Percentiles rank a stretch among this genome's conserved stretches.
phyloP scores from a whole-genome alignment of 2,113 vertebrate species.

The Glaucomys volans region DNA sequence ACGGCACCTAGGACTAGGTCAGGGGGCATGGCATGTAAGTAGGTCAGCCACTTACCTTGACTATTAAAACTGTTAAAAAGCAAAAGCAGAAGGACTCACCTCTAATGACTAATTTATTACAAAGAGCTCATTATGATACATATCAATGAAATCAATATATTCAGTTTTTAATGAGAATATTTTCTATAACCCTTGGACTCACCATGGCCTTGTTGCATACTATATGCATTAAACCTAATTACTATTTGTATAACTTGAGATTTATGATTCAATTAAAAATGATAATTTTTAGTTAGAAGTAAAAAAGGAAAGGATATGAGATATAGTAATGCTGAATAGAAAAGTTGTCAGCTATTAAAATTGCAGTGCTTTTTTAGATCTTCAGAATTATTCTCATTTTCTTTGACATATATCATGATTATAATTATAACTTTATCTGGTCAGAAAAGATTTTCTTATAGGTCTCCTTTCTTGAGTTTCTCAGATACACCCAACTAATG shows the following conservation, averaged over 20 bases:
- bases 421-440: neutral
- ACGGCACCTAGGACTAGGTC: neutral
- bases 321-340: neutral
- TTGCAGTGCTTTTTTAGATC: neutral
- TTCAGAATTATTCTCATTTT: neutral
- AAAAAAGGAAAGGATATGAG: neutral
- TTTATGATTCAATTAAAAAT: neutral
- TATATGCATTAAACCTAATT: neutral
- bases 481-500: neutral
- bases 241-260: neutral
- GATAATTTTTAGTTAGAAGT: neutral
- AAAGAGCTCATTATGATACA: neutral
- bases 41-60: neutral
- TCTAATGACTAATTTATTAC: neutral
- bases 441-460: neutral
- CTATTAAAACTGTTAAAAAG: conserved; percentile 26
- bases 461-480: neutral
- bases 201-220: neutral
- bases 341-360: conserved; percentile 5
- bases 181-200: neutral
- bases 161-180: neutral
- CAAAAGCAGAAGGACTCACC: neutral
- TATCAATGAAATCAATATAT: neutral
- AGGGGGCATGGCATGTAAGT: too few relatives aligned
- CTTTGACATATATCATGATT: conserved; percentile 13